Evolutionary conservation across 2,888 invertebrate species (phyloP).

Genomic region (Sinodicranocentrus sp.): DNA sequence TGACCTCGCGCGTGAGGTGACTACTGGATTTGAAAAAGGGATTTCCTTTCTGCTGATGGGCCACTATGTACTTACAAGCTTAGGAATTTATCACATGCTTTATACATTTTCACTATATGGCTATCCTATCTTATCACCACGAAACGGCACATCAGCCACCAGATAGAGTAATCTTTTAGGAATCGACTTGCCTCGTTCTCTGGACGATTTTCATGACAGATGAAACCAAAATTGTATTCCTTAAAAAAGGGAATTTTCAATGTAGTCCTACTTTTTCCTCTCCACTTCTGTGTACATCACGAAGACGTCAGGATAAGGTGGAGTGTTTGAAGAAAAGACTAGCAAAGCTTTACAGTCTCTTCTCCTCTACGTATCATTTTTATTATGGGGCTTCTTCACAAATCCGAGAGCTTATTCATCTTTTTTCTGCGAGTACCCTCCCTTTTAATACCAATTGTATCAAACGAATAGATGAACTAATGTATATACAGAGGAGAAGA

Average conservation of each 20-base stretch:
- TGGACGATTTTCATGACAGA: background rate
- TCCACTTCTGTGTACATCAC: too few relatives aligned
- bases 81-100: slow-evolving; percentile 11
- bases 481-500: too few relatives aligned
- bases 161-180: slow-evolving; percentile 39
- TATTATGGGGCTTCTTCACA: too few relatives aligned
- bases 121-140: background rate
- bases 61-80: background rate
- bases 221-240: slow-evolving; percentile 11
- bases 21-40: background rate
- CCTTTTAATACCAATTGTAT: too few relatives aligned
- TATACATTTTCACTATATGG: slow-evolving; percentile 13
- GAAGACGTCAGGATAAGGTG: too few relatives aligned
- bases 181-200: slow-evolving; percentile 31
- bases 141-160: background rate
- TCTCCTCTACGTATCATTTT: background rate
- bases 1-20: slow-evolving; percentile 23
- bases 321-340: slow-evolving; percentile 7
- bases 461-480: too few relatives aligned
- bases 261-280: too few relatives aligned
- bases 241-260: background rate
- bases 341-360: background rate
- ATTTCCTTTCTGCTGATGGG: background rate
- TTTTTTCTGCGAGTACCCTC: too few relatives aligned
- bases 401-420: too few relatives aligned